A percentile compares a stretch with the other conserved stretches of the same genome.
Conservation (phyloP, 2,888 invertebrate species). For the Limnephilus marmoratus region DNA sequence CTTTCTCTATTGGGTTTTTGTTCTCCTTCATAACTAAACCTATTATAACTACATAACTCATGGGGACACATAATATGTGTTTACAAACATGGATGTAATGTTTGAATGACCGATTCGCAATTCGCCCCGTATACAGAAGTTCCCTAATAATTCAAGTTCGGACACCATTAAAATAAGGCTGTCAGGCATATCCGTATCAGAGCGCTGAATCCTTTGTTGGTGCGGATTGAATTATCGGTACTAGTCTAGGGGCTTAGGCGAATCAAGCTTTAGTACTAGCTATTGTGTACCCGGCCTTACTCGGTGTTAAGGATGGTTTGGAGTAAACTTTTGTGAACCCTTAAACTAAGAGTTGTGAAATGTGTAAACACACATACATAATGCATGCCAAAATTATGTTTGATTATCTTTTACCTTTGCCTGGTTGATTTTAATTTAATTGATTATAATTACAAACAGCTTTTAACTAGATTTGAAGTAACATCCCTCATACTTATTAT, state of each 20-base stretch:
- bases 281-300: too few relatives aligned
- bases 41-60: neutral
- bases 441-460: too few relatives aligned
- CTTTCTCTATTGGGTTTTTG: too few relatives aligned
- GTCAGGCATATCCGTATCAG: neutral
- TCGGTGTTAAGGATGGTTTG: too few relatives aligned
- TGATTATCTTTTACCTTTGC: neutral
- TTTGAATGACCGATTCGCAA: neutral
- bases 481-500: too few relatives aligned
- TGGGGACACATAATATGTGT: neutral
- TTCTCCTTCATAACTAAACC: neutral
- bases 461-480: too few relatives aligned
- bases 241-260: neutral
- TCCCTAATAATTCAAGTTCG: neutral
- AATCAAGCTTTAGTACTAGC: neutral
- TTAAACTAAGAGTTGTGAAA: too few relatives aligned
- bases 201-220: neutral
- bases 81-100: neutral
- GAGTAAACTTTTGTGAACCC: too few relatives aligned
- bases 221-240: neutral
- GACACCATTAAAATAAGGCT: neutral
- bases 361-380: too few relatives aligned
- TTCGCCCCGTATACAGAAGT: neutral
- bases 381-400: too few relatives aligned
- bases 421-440: neutral